Percentiles rank a stretch among this genome's conserved stretches.
These are phyloP conservation scores for Parthenolecanium corni DNA, from an alignment of 2,888 invertebrate genomes.

Conservation along the genomic window DNA sequence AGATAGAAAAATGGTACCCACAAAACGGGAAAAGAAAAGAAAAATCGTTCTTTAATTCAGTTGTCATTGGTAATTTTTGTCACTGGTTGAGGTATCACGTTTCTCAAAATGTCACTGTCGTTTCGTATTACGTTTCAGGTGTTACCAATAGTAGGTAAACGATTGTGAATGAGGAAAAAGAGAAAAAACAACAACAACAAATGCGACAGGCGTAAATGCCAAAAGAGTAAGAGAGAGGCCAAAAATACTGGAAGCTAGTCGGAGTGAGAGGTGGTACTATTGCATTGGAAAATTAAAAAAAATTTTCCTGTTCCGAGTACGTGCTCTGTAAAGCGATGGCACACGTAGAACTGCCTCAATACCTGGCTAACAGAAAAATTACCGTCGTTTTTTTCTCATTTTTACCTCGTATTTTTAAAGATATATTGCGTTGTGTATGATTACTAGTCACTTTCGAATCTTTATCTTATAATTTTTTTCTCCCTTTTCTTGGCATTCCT, in stretches of 20 bases:
- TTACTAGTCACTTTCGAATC: neutral
- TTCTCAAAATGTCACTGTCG: neutral
- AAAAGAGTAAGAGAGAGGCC: slow-evolving; percentile 1
- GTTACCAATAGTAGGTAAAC: no score
- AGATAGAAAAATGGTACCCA: no score
- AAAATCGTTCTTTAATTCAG: neutral
- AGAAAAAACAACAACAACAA: no score
- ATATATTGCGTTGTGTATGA: neutral
- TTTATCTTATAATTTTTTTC: neutral
- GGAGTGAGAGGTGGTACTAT: neutral
- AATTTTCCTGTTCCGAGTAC: slow-evolving; percentile 21
- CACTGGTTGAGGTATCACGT: neutral
- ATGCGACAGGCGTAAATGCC: slow-evolving; percentile 1
- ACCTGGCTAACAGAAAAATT: neutral
- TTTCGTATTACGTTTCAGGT: neutral
- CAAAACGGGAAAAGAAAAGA: neutral
- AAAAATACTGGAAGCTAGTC: slow-evolving; percentile 2
- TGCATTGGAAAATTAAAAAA: slow-evolving; percentile 18
- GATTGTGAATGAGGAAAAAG: no score
- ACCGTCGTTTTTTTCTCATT: neutral
- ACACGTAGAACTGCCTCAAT: slow-evolving; percentile 3
- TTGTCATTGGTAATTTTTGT: neutral
- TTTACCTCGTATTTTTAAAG: neutral
- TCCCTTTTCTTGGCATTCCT: neutral
- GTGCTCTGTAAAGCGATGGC: slow-evolving; percentile 9